Percentiles rank a stretch among this genome's conserved stretches.
Conservation (phyloP, 2,888 invertebrate genomes). For the Strigamia transsilvanica region DNA sequence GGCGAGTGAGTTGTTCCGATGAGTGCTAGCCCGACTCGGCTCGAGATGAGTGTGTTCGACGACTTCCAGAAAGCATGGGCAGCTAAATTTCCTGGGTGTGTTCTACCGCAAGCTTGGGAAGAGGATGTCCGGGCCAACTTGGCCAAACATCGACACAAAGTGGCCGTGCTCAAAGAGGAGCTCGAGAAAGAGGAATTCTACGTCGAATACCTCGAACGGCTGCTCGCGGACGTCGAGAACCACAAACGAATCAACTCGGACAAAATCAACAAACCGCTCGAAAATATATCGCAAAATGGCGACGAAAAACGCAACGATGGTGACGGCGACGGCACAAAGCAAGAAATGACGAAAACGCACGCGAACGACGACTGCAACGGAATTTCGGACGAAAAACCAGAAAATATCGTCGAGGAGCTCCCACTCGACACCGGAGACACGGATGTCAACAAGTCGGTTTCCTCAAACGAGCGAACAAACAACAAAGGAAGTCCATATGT, state of each 20-base stretch:
- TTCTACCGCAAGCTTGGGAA: constrained; percentile 90
- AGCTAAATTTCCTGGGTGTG: constrained; percentile 89
- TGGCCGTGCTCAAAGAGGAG: constrained; percentile 80
- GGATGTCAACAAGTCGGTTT: constrained; percentile 56
- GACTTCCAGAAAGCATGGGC: constrained; percentile 92
- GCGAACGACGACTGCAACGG: background rate
- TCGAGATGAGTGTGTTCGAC: constrained; percentile 81
- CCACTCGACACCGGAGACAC: constrained; percentile 55
- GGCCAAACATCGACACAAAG: constrained; percentile 87
- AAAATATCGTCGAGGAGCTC: constrained; percentile 56
- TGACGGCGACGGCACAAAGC: background rate
- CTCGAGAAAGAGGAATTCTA: constrained; percentile 90
- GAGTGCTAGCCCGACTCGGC: constrained; percentile 58
- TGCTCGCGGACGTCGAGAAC: constrained; percentile 84
- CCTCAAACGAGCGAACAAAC: background rate
- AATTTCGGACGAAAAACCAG: background rate
- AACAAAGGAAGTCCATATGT: constrained; percentile 71
- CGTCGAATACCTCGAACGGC: constrained; percentile 85
- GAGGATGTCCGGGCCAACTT: constrained; percentile 90
- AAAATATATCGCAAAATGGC: background rate
- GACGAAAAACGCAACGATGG: background rate
- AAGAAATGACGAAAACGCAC: background rate
- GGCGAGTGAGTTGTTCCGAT: background rate
- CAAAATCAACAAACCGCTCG: background rate
- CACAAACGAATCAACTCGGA: constrained; percentile 70